phyloP scores from a whole-genome alignment of 2,113 vertebrate species.

The Phyllopteryx taeniolatus region DNA sequence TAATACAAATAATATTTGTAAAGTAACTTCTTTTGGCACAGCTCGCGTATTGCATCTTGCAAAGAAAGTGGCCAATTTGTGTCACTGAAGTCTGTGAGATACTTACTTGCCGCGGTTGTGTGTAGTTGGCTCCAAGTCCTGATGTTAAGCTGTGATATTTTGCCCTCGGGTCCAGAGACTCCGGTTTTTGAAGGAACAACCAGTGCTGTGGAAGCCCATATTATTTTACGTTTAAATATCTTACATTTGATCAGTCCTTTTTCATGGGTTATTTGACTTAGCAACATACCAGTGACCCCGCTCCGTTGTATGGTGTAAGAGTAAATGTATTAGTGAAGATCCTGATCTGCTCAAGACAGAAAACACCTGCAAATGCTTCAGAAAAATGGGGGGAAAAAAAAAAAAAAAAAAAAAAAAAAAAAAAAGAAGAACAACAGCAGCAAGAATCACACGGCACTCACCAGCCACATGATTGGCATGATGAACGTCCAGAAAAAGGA shows the following conservation, averaged over 20 bases:
- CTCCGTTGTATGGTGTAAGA: slow-evolving; percentile 84
- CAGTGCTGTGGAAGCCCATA: slow-evolving; percentile 72
- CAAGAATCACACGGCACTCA: slow-evolving; percentile 59
- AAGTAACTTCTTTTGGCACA: not conserved
- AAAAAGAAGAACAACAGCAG: not conserved
- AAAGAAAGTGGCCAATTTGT: not conserved
- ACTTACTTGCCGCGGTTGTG: slow-evolving; percentile 69
- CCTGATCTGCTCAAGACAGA: slow-evolving; percentile 75
- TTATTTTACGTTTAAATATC: not conserved
- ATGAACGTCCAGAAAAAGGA: slow-evolving; percentile 85
- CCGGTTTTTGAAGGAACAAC: slow-evolving; percentile 80
- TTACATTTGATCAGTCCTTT: not conserved
- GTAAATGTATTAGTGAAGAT: slow-evolving; percentile 88
- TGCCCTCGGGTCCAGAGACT: slow-evolving; percentile 77
- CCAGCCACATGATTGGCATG: slow-evolving; percentile 88
- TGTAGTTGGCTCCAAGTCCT: slow-evolving; percentile 78
- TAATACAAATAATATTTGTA: no score
- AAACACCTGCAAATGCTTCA: not conserved
- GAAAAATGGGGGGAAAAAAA: not conserved
- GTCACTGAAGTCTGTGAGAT: not conserved
- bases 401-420: not conserved
- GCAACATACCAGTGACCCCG: slow-evolving; percentile 85
- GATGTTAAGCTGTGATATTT: slow-evolving; percentile 86
- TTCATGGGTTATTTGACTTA: slow-evolving; percentile 14
- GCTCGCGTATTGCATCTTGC: not conserved